A percentile compares a stretch with the other conserved stretches of the same genome.
These are phyloP conservation scores for Drosophila koepferae DNA, from an alignment of 2,888 invertebrate species.

Conservation along the genomic window DNA sequence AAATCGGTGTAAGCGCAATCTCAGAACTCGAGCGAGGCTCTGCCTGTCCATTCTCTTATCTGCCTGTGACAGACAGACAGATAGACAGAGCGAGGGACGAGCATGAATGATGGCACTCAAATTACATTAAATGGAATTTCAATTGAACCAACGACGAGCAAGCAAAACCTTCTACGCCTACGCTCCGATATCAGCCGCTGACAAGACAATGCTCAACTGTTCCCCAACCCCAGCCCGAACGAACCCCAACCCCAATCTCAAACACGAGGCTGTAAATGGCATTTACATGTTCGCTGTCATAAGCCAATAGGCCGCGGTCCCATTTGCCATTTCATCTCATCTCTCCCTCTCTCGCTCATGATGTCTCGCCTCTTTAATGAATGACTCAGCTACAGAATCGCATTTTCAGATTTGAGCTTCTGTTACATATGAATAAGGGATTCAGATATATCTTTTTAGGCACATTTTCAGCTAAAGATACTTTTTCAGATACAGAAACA, in stretches of 20 bases:
- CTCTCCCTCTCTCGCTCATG: neutral
- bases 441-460: too few species aligned
- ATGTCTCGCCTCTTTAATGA: slow-evolving; percentile 57
- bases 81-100: slow-evolving; percentile 11
- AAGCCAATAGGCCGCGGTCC: slow-evolving; percentile 45
- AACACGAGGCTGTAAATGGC: slow-evolving; percentile 75
- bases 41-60: slow-evolving; percentile 21
- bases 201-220: slow-evolving; percentile 64
- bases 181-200: slow-evolving; percentile 48
- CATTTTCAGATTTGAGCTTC: slow-evolving; percentile 22
- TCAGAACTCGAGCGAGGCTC: slow-evolving; percentile 31
- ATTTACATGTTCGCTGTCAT: slow-evolving; percentile 80
- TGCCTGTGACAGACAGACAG: slow-evolving; percentile 30
- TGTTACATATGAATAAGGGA: slow-evolving; percentile 13
- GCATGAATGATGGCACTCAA: slow-evolving; percentile 79
- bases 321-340: neutral
- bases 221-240: neutral
- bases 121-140: slow-evolving; percentile 79
- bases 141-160: slow-evolving; percentile 71
- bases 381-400: slow-evolving; percentile 59
- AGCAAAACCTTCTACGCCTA: slow-evolving; percentile 49
- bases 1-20: slow-evolving; percentile 75
- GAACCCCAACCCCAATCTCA: slow-evolving; percentile 22
- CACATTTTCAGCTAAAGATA: neutral
- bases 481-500: neutral